Evolutionary conservation across 2,797 vertebrate genomes (phyloP).

Genomic region (Graptemys geographica): DNA sequence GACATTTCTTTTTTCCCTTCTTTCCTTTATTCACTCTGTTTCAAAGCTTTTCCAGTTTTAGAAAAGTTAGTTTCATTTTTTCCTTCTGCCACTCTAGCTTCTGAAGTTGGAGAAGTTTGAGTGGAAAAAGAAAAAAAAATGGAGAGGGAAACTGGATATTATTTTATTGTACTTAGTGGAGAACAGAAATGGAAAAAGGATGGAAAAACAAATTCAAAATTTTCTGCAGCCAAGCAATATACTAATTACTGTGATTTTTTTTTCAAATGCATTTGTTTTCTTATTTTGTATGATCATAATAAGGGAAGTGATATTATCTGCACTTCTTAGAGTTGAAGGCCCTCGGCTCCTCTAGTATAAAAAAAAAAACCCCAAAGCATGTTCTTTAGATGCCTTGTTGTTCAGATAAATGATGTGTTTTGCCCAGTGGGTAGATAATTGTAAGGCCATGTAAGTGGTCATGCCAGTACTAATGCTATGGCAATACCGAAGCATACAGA

Average conservation of each 20-base stretch:
- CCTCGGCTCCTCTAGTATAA: background rate
- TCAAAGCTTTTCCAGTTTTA: background rate
- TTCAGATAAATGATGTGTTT: background rate
- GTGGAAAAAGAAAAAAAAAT: background rate
- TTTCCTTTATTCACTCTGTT: background rate
- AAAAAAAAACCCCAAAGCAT: background rate
- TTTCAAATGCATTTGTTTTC: background rate
- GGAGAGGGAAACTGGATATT: background rate
- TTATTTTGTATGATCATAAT: background rate
- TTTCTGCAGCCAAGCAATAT: background rate
- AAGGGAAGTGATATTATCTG: background rate
- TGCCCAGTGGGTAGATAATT: background rate
- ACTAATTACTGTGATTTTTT: accelerated
- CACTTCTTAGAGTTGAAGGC: background rate
- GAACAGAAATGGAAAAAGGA: background rate
- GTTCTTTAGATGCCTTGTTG: background rate
- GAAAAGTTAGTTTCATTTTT: background rate
- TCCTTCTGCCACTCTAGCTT: background rate
- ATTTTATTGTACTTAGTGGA: background rate
- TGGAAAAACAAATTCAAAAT: background rate
- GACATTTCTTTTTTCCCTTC: background rate
- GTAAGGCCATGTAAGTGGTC: background rate
- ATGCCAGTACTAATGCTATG: background rate
- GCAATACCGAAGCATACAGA: background rate
- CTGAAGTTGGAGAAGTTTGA: background rate